Evolutionary conservation across 2,113 vertebrate genomes (phyloP).

Genomic region (Pelmatolapia mariae): DNA sequence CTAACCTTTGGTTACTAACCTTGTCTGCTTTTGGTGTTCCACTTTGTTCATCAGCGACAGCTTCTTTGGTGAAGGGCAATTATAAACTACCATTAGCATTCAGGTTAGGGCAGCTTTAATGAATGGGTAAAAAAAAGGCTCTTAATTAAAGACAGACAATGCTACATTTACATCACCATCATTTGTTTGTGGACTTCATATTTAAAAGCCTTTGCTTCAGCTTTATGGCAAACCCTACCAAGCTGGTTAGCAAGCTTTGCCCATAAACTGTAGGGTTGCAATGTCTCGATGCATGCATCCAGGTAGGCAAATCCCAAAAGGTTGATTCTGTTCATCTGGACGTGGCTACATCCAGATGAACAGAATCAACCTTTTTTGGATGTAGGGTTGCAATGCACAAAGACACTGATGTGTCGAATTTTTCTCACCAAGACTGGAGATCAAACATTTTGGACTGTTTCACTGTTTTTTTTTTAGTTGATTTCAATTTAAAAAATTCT

Average conservation of each 20-base stretch:
- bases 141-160: neutral
- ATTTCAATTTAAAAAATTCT: neutral
- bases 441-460: neutral
- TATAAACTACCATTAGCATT: neutral
- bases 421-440: neutral
- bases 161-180: neutral
- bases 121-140: neutral
- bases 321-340: neutral
- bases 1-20: neutral
- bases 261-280: neutral
- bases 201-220: neutral
- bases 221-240: neutral
- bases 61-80: neutral
- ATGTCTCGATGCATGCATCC: neutral
- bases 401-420: neutral
- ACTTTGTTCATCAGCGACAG: neutral
- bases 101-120: neutral
- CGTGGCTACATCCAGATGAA: neutral
- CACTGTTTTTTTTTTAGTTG: accelerated
- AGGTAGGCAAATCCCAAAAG: neutral
- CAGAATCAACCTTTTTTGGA: neutral
- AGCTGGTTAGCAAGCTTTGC: neutral
- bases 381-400: neutral
- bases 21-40: neutral
- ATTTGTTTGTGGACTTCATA: neutral